A percentile compares a stretch with the other conserved stretches of the same genome.
phyloP scores from a whole-genome alignment of 2,888 invertebrate species.

The Acleris holmiana region DNA sequence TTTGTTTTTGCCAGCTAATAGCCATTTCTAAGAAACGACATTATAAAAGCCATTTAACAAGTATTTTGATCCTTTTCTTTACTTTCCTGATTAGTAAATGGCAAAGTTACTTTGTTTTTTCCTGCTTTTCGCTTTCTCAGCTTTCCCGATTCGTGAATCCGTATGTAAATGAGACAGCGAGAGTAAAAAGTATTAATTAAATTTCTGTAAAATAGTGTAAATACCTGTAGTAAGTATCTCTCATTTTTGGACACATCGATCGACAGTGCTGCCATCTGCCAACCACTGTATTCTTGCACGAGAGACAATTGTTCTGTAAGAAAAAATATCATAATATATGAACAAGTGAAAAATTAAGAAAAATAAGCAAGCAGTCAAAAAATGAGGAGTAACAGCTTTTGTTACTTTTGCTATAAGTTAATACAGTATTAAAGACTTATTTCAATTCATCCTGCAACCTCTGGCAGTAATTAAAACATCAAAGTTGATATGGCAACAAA shows the following conservation, averaged over 20 bases:
- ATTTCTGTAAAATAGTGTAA: neutral
- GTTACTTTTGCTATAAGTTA: too few relatives aligned
- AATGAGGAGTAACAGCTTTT: too few relatives aligned
- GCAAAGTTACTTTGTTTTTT: neutral
- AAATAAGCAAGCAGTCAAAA: too few relatives aligned
- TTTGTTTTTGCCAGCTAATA: neutral
- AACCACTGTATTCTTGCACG: conserved; percentile 57
- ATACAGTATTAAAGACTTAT: too few relatives aligned
- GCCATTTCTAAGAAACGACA: neutral
- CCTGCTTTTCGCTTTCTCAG: neutral
- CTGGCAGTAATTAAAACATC: neutral
- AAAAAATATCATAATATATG: conserved; percentile 1
- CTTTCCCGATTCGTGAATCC: neutral
- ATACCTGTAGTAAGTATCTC: conserved; percentile 72
- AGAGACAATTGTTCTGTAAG: conserved; percentile 60
- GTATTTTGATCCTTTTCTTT: neutral
- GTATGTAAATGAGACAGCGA: neutral
- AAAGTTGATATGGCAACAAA: neutral
- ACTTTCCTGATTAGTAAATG: neutral
- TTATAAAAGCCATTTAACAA: neutral
- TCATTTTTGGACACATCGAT: conserved; percentile 61
- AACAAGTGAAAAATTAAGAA: neutral
- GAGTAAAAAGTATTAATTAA: neutral
- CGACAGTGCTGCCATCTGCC: conserved; percentile 61
- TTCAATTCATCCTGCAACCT: too few relatives aligned